Evolutionary conservation across 2,113 vertebrate species (phyloP).

Genomic region (Dryoscopus gambensis): DNA sequence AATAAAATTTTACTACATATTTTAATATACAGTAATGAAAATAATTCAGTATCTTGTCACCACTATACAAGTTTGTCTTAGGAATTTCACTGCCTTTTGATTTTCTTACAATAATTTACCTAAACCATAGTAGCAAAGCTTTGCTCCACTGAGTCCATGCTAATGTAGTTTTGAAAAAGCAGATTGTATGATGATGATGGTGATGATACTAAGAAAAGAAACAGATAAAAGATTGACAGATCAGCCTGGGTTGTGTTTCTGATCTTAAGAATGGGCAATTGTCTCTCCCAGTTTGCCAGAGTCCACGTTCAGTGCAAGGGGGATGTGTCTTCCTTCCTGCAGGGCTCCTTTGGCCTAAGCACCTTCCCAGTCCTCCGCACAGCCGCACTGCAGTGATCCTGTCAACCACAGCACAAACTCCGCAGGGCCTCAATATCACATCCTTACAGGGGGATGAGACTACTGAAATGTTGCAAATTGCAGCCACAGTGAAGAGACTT

Average conservation of each 20-base stretch:
- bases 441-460: not conserved
- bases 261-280: not conserved
- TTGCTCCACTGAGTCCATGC: not conserved
- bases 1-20: not conserved
- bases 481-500: not conserved
- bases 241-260: not conserved
- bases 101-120: not conserved
- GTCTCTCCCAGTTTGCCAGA: not conserved
- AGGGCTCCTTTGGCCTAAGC: not conserved
- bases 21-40: not conserved
- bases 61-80: not conserved
- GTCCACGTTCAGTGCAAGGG: not conserved
- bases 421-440: not conserved
- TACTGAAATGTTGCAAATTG: slow-evolving; percentile 5
- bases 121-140: not conserved
- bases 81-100: not conserved
- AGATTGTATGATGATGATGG: not conserved
- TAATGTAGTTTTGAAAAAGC: not conserved
- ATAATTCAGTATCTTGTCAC: not conserved
- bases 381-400: not conserved
- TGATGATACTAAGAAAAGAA: not conserved
- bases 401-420: not conserved
- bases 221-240: not conserved
- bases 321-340: not conserved
- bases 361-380: not conserved